Conservation (phyloP, 2,113 vertebrate species). For the Dipodomys merriami region DNA sequence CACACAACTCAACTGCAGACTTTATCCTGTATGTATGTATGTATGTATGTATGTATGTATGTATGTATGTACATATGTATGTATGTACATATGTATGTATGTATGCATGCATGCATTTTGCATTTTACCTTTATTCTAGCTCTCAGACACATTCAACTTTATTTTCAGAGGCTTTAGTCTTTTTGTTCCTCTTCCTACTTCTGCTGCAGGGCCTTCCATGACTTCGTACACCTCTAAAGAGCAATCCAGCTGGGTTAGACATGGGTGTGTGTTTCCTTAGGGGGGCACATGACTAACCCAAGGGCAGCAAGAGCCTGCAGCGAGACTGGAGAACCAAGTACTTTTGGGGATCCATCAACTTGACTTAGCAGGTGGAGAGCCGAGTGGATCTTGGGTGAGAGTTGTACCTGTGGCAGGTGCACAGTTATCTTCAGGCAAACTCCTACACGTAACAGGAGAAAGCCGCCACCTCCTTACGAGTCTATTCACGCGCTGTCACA, state of each 20-base stretch:
- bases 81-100: too few species aligned
- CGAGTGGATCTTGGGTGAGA: not conserved
- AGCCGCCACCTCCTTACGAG: not conserved
- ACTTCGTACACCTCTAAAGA: not conserved
- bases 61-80: too few species aligned
- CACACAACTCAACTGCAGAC: not conserved
- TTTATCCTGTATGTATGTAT: not conserved
- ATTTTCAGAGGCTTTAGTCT: not conserved
- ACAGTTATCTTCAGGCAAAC: not conserved
- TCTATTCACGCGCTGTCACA: not conserved
- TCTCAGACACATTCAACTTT: not conserved
- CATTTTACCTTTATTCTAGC: not conserved
- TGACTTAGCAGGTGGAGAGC: too few species aligned
- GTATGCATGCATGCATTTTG: not conserved
- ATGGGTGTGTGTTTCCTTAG: too few species aligned
- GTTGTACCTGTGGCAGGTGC: not conserved
- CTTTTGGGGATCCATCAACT: too few species aligned
- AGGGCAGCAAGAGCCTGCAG: fast-evolving
- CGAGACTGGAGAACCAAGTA: not conserved
- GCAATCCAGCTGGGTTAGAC: too few species aligned
- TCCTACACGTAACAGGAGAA: not conserved
- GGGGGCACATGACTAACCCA: not conserved
- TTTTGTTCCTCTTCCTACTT: not conserved
- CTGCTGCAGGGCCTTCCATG: not conserved
- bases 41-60: too few species aligned